phyloP scores from a whole-genome alignment of 2,113 vertebrate genomes.

The Dicaeum eximium region DNA sequence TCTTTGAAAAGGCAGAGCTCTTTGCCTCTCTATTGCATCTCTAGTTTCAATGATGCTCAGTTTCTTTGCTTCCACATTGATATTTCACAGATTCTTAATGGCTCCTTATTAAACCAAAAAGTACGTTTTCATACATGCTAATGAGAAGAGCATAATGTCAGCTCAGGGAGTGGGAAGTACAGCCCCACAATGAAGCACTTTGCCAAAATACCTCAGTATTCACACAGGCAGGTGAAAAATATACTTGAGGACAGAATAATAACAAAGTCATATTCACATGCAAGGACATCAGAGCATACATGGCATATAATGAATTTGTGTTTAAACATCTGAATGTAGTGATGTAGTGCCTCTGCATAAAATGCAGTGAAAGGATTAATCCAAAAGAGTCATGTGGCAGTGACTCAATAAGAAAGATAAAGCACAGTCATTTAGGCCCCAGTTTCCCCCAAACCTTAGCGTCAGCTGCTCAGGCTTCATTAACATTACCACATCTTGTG shows the following conservation, averaged over 20 bases:
- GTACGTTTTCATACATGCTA: background rate
- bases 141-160: conserved; percentile 10
- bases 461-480: conserved; percentile 64
- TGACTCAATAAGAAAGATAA: conserved; percentile 53
- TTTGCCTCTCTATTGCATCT: background rate
- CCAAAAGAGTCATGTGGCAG: conserved; percentile 45
- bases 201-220: background rate
- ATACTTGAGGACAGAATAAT: background rate
- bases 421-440: conserved; percentile 32
- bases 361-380: conserved; percentile 33
- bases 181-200: background rate
- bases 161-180: background rate
- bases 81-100: conserved; percentile 7
- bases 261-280: conserved; percentile 26
- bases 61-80: background rate
- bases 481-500: conserved; percentile 60
- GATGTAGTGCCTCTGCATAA: background rate
- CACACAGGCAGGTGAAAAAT: background rate
- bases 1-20: conserved; percentile 9
- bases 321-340: conserved; percentile 29
- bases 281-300: conserved; percentile 9
- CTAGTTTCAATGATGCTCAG: background rate
- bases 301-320: conserved; percentile 20
- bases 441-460: conserved; percentile 26
- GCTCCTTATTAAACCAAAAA: background rate